phyloP scores from a whole-genome alignment of 37 sponge, comb jelly and placozoan genomes.

The Aphrocallistes beatrix region DNA sequence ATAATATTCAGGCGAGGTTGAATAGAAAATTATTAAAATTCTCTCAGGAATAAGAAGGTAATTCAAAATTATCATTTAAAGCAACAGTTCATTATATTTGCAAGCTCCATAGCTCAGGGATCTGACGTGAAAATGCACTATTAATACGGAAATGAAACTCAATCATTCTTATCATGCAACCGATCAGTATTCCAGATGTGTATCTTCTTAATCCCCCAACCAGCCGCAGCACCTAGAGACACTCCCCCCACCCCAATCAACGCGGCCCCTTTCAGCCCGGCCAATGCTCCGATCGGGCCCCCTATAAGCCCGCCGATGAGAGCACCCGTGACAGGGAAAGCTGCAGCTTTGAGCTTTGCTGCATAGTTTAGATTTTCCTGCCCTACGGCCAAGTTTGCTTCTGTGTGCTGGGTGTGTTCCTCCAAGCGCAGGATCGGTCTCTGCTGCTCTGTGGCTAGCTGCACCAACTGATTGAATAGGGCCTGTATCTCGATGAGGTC shows the following conservation, averaged over 20 bases:
- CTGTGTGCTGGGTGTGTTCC: background rate
- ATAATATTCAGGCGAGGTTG: no score
- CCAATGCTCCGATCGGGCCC: background rate
- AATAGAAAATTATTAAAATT: no score
- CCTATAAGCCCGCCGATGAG: background rate
- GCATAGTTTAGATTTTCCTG: background rate
- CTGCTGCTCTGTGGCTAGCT: background rate
- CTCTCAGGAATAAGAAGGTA: no score
- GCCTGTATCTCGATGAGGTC: background rate
- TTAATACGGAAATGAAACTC: no score
- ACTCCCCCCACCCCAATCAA: background rate
- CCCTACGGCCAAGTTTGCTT: background rate
- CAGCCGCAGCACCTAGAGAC: background rate
- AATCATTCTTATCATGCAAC: slow-evolving; percentile 6
- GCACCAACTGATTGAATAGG: background rate
- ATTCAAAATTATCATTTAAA: no score
- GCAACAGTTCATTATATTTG: no score
- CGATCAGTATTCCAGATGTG: background rate
- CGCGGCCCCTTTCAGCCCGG: background rate
- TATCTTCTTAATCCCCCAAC: background rate
- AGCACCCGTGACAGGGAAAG: background rate
- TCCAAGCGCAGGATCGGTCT: background rate
- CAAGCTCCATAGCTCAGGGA: no score
- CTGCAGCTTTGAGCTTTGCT: background rate
- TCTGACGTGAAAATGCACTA: no score